Percentiles rank a stretch among this genome's conserved stretches.
phyloP scores from a whole-genome alignment of 1,140 invertebrate species.

The Macrostomum lignano region DNA sequence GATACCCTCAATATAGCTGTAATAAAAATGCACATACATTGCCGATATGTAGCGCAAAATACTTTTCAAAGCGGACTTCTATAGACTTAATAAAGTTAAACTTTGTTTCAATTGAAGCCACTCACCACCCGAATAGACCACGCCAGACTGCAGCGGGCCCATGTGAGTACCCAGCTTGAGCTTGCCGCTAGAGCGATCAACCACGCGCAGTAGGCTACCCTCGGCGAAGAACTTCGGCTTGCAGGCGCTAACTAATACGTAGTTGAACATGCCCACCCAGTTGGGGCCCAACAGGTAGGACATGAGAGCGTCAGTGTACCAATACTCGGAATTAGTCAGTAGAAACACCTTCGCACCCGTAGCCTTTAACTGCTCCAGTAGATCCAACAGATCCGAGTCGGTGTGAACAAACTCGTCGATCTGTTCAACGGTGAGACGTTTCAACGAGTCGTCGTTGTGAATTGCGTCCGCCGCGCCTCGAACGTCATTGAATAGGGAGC shows the following conservation, averaged over 20 bases:
- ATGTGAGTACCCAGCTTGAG: slow-evolving; percentile 2
- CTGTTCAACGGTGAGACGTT: neutral
- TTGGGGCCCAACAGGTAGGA: slow-evolving; percentile 6
- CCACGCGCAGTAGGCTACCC: neutral
- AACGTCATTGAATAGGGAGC: too few relatives aligned
- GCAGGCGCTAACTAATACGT: slow-evolving; percentile 73
- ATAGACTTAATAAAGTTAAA: too few relatives aligned
- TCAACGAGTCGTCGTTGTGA: neutral
- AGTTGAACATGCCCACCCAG: slow-evolving; percentile 88
- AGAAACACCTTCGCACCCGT: slow-evolving; percentile 75
- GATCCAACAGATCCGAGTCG: slow-evolving; percentile 56
- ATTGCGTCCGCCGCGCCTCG: too few relatives aligned
- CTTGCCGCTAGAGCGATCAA: too few relatives aligned
- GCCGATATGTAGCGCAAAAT: too few relatives aligned
- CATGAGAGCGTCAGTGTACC: slow-evolving; percentile 45
- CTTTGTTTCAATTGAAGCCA: slow-evolving; percentile 3
- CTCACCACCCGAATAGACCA: slow-evolving; percentile 4
- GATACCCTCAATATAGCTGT: too few relatives aligned
- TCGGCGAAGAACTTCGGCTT: slow-evolving; percentile 75
- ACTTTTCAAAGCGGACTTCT: too few relatives aligned
- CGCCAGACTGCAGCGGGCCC: slow-evolving; percentile 3
- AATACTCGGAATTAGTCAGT: slow-evolving; percentile 82
- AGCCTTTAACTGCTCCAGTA: slow-evolving; percentile 50
- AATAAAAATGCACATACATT: too few relatives aligned
- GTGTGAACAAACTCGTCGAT: slow-evolving; percentile 1